A percentile compares a stretch with the other conserved stretches of the same genome.
Conservation (phyloP, 2,113 vertebrate genomes). For the Phrynocephalus versicolor region DNA sequence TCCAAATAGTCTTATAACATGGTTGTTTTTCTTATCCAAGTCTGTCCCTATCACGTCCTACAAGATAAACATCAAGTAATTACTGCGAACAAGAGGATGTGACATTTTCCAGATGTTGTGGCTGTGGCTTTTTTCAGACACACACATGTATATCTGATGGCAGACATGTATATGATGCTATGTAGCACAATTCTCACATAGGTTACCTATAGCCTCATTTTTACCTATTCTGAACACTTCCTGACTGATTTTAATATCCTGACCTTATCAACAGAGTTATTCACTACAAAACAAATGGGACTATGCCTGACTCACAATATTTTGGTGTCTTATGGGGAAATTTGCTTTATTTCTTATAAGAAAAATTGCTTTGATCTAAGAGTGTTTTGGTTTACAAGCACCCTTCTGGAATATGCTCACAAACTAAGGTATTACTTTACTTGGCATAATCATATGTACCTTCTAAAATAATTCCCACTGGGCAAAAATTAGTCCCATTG, state of each 20-base stretch:
- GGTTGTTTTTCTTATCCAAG: slow-evolving; percentile 73
- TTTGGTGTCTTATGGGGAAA: not conserved
- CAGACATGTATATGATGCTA: not conserved
- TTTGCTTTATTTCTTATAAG: not conserved
- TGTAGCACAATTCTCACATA: not conserved
- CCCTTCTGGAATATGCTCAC: not conserved
- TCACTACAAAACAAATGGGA: not conserved
- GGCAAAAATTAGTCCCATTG: too few species aligned
- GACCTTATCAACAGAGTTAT: not conserved
- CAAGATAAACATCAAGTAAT: slow-evolving; percentile 74
- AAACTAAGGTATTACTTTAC: too few species aligned
- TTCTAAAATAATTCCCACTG: too few species aligned
- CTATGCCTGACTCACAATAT: too few species aligned
- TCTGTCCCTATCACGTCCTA: slow-evolving; percentile 69
- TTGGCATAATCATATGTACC: too few species aligned
- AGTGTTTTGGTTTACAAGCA: too few species aligned
- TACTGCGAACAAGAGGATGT: slow-evolving; percentile 68
- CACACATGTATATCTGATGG: not conserved
- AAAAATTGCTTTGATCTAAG: too few species aligned
- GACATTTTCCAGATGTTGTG: slow-evolving; percentile 78
- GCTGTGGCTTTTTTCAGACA: too few species aligned
- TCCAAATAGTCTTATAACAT: slow-evolving; percentile 74
- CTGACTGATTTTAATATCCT: not conserved
- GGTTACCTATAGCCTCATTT: not conserved
- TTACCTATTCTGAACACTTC: not conserved